phyloP scores from a whole-genome alignment of 2,888 invertebrate genomes.

The Agrotis clavis region DNA sequence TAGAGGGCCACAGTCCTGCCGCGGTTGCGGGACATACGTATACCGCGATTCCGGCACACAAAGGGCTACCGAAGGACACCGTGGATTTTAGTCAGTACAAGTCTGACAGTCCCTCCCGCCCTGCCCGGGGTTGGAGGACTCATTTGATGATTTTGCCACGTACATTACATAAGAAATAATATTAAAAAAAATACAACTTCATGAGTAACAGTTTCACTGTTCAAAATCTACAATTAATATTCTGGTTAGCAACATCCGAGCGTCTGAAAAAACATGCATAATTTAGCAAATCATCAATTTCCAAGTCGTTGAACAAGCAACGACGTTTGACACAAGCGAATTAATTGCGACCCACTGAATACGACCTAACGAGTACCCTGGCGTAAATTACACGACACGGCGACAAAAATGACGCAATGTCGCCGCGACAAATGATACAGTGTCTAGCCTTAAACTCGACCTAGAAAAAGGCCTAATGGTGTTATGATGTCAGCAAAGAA shows the following conservation, averaged over 20 bases:
- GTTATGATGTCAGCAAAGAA: slow-evolving; percentile 42
- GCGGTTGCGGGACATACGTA: too few relatives aligned
- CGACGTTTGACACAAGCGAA: slow-evolving; percentile 68
- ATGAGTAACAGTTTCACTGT: not conserved
- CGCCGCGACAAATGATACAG: slow-evolving; percentile 11
- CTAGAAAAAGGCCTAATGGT: slow-evolving; percentile 62
- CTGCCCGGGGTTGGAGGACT: too few relatives aligned
- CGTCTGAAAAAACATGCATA: slow-evolving; percentile 69
- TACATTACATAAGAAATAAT: too few relatives aligned
- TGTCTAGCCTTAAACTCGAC: slow-evolving; percentile 62
- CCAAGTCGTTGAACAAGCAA: slow-evolving; percentile 68
- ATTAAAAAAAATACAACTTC: not conserved
- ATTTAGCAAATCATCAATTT: slow-evolving; percentile 66
- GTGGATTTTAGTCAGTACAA: too few relatives aligned
- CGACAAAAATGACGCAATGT: slow-evolving; percentile 46
- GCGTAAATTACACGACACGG: slow-evolving; percentile 68
- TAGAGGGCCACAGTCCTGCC: too few relatives aligned
- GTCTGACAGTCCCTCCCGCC: too few relatives aligned
- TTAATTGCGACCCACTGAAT: slow-evolving; percentile 77
- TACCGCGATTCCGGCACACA: too few relatives aligned
- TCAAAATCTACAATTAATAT: not conserved
- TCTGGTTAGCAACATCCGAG: slow-evolving; percentile 15
- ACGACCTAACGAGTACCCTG: slow-evolving; percentile 76
- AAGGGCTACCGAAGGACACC: too few relatives aligned
- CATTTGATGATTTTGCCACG: too few relatives aligned